A percentile compares a stretch with the other conserved stretches of the same genome.
phyloP scores from a whole-genome alignment of 1,140 invertebrate genomes.

The Pachyrhynchus sulphureomaculatus region DNA sequence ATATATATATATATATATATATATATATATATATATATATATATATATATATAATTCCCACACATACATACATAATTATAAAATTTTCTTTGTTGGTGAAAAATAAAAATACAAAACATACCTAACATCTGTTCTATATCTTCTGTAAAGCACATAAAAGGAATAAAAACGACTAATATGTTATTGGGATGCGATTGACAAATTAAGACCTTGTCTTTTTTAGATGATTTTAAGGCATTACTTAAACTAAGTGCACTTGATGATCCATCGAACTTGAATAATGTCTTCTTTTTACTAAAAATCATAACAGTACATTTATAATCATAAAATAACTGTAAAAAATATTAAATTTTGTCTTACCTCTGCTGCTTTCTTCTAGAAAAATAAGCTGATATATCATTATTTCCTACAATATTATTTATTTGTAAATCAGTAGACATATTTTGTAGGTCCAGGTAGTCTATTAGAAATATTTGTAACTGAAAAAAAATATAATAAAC shows the following conservation, averaged over 20 bases:
- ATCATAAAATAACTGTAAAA: neutral
- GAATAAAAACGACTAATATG: conserved; percentile 74
- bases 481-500: conserved; percentile 51
- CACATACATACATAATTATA: too few relatives aligned
- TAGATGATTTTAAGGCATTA: conserved; percentile 59
- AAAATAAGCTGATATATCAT: conserved; percentile 68
- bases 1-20: too few relatives aligned
- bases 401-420: conserved; percentile 58
- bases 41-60: too few relatives aligned
- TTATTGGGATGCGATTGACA: conserved; percentile 74
- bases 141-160: conserved; percentile 72
- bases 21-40: too few relatives aligned
- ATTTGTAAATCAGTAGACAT: conserved; percentile 60
- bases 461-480: conserved; percentile 76
- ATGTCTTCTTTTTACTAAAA: conserved; percentile 59
- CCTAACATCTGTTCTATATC: conserved; percentile 73
- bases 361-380: conserved; percentile 64
- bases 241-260: conserved; percentile 71
- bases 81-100: too few relatives aligned
- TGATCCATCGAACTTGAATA: conserved; percentile 82
- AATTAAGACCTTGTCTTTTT: conserved; percentile 60
- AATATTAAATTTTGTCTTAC: conserved; percentile 47
- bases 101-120: too few relatives aligned
- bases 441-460: conserved; percentile 82
- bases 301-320: conserved; percentile 1